Base-by-base conservation (phyloP, 2,888 invertebrate species). In the Conops quadrifasciatus region DNA sequence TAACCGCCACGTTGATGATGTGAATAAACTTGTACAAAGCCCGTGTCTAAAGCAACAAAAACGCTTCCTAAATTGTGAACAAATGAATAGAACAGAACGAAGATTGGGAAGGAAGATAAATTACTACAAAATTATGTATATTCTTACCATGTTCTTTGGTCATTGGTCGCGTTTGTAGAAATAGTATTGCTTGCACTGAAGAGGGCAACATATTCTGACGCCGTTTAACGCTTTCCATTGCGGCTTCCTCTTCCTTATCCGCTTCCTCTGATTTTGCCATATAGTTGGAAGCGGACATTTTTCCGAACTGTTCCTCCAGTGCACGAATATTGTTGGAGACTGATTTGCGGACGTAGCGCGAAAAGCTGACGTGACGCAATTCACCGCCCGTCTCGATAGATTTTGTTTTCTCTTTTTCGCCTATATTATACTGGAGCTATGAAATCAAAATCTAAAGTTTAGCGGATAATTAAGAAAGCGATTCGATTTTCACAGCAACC, bases 11-110 rank as follows among this genome's bases (percentile, higher is more conserved):
- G 89, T 51, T 91, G 88, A 83, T 94, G 93, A 83, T 94, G 92
- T 21, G 94, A 94, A 92, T 94, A 95, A 26, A 92, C 89, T 86
- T 95, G 93, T 73, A 94, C 87, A 71, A 88, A 87, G 0, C 95
- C 95, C 75, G 92, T 93, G 80, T 93, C 92, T 74, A 94, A 84
- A 0, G 92, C 88, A 0, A 94, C 88, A 67, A 94, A 83, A 15
- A 95, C 85, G 0, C 91, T 91, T 13, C 93, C 94, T 87, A 82
- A 63, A 13, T 47, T 24, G 3, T 19, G 21, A 19, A 49, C 0
- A 56, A 56, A 56, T 56, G 16, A 66, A 21, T 19, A 53, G 21
- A n/a, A 21, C 1, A 43, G 2, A 45, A 11, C 15, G 4, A 16
- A 21, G 26, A 68, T 11, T 15, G 15, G 9, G 19, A 65, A 36